Conservation (phyloP, 2,797 vertebrate genomes). For the Xenops minutus region DNA sequence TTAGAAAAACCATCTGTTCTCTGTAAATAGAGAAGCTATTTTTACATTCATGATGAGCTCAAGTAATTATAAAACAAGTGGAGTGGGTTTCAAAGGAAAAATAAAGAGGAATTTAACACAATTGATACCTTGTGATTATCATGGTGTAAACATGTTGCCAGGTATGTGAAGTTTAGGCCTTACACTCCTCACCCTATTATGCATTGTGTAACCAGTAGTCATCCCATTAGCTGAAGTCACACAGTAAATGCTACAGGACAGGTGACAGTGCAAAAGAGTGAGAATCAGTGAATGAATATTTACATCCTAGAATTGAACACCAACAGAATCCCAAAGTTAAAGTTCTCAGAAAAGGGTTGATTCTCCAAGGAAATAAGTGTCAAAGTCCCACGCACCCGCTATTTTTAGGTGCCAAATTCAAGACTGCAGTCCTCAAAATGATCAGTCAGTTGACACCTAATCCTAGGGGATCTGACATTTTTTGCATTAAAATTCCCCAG, state of each 20-base stretch:
- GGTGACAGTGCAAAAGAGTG: background rate
- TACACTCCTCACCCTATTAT: background rate
- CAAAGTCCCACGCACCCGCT: background rate
- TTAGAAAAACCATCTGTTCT: slow-evolving; percentile 74
- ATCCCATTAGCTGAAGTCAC: background rate
- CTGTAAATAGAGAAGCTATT: slow-evolving; percentile 72
- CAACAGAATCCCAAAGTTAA: slow-evolving; percentile 4
- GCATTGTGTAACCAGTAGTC: background rate
- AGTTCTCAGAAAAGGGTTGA: background rate
- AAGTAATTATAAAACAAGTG: slow-evolving; percentile 65
- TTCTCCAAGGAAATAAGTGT: background rate
- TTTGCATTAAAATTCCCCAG: slow-evolving; percentile 10
- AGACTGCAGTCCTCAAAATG: slow-evolving; percentile 1
- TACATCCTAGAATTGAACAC: background rate
- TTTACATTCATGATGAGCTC: slow-evolving; percentile 33
- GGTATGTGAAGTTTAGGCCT: background rate
- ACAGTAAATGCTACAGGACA: background rate
- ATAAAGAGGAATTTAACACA: slow-evolving; percentile 61
- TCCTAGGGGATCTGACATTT: slow-evolving; percentile 1
- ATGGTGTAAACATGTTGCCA: slow-evolving; percentile 20
- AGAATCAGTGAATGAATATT: slow-evolving; percentile 2
- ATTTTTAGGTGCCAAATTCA: background rate
- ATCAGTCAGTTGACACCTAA: slow-evolving; percentile 32
- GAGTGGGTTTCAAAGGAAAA: slow-evolving; percentile 48
- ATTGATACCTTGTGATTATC: slow-evolving; percentile 49